These are phyloP conservation scores for Urocolius indicus DNA, from an alignment of 2,113 vertebrate species.

Conservation along the genomic window DNA sequence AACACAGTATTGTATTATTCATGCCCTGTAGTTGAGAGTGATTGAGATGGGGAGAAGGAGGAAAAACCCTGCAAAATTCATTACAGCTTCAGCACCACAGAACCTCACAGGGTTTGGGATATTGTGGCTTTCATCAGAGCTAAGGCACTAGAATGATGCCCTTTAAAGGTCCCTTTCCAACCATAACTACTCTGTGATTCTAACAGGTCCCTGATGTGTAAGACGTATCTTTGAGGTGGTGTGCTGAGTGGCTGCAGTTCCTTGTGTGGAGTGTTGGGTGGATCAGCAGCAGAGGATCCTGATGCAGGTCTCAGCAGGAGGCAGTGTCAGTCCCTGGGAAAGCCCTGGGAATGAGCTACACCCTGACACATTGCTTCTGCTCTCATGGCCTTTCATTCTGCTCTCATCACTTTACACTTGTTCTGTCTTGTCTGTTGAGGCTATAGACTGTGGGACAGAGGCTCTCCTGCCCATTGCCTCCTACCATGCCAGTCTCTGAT, in stretches of 20 bases:
- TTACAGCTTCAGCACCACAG: background rate
- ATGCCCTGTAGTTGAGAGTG: conserved; percentile 8
- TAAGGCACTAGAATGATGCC: background rate
- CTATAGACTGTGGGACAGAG: fast-evolving
- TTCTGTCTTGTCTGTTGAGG: background rate
- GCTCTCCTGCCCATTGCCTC: background rate
- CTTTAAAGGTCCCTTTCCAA: no score
- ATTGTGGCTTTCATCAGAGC: background rate
- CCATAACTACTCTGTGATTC: no score
- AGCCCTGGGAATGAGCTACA: background rate
- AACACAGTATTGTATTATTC: conserved; percentile 43
- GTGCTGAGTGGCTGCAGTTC: background rate
- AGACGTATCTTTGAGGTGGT: background rate
- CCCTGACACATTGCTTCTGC: no score
- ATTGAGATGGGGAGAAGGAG: conserved; percentile 13
- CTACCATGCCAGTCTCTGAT: fast-evolving
- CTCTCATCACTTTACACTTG: fast-evolving
- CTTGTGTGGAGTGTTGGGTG: background rate
- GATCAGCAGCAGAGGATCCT: fast-evolving
- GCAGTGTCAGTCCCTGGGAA: background rate
- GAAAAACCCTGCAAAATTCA: conserved; percentile 1
- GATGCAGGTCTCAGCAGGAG: background rate
- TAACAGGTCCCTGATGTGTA: background rate
- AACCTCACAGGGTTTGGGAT: background rate
- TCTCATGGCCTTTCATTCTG: fast-evolving